Evolutionary conservation across 2,797 vertebrate genomes (phyloP).

Genomic region (Crenuchus spilurus): DNA sequence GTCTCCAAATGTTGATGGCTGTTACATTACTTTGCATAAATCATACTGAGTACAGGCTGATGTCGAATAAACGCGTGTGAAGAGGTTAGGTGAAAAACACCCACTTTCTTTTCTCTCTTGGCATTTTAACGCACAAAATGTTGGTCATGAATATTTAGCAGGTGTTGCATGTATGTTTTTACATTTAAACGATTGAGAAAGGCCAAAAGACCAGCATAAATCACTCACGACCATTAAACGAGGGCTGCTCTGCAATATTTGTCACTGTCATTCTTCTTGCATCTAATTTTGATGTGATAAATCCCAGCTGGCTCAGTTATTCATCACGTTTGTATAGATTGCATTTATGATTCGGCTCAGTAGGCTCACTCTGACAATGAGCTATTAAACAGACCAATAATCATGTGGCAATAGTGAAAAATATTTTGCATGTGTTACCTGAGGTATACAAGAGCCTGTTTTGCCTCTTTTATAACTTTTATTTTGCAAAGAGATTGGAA

Average conservation of each 20-base stretch:
- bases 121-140: neutral
- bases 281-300: neutral
- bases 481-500: no score
- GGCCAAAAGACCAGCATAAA: neutral
- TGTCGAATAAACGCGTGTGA: neutral
- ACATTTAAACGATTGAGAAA: neutral
- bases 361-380: neutral
- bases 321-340: neutral
- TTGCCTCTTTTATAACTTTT: no score
- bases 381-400: neutral
- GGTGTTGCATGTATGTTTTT: neutral
- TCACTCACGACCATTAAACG: neutral
- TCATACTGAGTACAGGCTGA: neutral
- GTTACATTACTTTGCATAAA: neutral
- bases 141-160: constrained; percentile 4
- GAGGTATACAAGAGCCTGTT: neutral
- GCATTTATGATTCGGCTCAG: neutral
- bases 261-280: neutral
- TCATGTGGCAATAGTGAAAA: no score
- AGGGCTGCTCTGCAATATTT: neutral
- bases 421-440: neutral
- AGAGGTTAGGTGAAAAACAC: neutral
- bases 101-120: neutral
- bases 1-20: neutral
- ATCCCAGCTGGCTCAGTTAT: neutral